Evolutionary conservation across 2,888 invertebrate species (phyloP).

Genomic region (Tromatobia lineatoria): DNA sequence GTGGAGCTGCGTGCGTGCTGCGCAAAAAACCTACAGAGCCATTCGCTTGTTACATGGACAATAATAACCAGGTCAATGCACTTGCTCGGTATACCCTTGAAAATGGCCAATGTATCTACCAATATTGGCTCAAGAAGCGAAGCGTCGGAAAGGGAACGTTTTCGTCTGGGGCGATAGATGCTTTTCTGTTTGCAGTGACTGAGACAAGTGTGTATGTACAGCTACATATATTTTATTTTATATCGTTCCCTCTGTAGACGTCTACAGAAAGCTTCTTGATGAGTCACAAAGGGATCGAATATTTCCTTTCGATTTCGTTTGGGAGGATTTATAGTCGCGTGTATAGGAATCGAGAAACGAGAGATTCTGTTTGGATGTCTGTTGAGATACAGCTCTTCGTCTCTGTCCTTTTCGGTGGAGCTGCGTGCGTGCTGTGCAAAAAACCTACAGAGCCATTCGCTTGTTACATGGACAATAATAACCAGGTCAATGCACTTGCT

Average conservation of each 20-base stretch:
- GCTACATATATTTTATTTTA: constrained; percentile 2
- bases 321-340: neutral
- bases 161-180: constrained; percentile 32
- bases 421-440: constrained; percentile 43
- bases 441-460: neutral
- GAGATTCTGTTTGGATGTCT: constrained; percentile 45
- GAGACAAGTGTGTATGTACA: neutral
- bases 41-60: neutral
- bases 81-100: neutral
- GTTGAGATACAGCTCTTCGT: constrained; percentile 17
- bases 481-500: constrained; percentile 1
- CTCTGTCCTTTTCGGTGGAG: neutral
- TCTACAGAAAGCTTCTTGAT: no score
- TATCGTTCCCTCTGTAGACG: constrained; percentile 17
- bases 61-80: neutral
- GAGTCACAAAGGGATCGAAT: no score
- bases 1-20: neutral
- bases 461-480: neutral
- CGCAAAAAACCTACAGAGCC: no score
- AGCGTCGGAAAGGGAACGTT: no score
- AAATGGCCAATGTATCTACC: constrained; percentile 49
- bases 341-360: constrained; percentile 44
- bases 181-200: neutral
- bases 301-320: neutral
- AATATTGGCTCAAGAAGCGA: constrained; percentile 54